Conservation (phyloP, 2,888 invertebrate genomes). For the Cerceris ruficornis region DNA sequence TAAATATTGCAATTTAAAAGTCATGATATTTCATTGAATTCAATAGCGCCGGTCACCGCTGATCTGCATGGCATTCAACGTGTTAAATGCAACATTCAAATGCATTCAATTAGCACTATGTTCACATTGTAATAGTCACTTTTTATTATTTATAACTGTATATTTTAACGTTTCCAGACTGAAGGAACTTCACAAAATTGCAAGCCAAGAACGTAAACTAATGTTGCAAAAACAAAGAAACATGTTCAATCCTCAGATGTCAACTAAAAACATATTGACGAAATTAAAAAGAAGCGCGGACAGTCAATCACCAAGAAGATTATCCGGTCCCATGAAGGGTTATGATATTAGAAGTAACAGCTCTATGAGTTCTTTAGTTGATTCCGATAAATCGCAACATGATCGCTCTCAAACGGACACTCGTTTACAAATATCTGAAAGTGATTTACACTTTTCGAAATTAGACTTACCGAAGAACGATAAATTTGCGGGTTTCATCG, state of each 20-base stretch:
- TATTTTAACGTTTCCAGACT: conserved; percentile 75
- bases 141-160: conserved; percentile 16
- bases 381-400: conserved; percentile 79
- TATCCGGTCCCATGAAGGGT: conserved; percentile 83
- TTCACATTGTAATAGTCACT: neutral
- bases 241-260: conserved; percentile 83
- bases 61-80: too few species aligned
- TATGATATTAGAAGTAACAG: conserved; percentile 82
- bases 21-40: too few species aligned
- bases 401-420: conserved; percentile 75
- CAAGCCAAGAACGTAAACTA: conserved; percentile 83
- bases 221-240: conserved; percentile 83
- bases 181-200: conserved; percentile 83
- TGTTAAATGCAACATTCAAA: too few species aligned
- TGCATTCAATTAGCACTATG: neutral
- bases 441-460: conserved; percentile 64
- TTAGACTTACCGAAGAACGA: conserved; percentile 53
- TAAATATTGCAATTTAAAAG: too few species aligned
- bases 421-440: conserved; percentile 69
- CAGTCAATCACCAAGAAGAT: conserved; percentile 79
- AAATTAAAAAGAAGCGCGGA: conserved; percentile 82
- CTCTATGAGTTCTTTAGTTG: conserved; percentile 79
- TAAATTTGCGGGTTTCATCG: conserved; percentile 53
- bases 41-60: too few species aligned
- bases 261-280: conserved; percentile 82